Percentiles rank a stretch among this genome's conserved stretches.
These are phyloP conservation scores for Drosophila phalerata DNA, from an alignment of 2,888 invertebrate genomes.

Conservation along the genomic window DNA sequence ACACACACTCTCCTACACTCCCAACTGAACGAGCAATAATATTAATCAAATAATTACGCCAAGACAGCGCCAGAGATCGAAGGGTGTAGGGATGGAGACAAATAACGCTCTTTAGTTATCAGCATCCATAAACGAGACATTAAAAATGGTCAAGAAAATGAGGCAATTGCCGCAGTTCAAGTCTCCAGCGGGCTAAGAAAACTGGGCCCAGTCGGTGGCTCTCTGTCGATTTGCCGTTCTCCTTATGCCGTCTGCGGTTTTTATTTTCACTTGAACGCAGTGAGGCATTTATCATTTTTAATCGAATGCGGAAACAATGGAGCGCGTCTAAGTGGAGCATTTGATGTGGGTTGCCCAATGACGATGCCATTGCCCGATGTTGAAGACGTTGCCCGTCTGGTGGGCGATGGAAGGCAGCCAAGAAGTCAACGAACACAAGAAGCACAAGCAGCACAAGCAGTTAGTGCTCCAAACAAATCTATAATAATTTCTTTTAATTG, in stretches of 20 bases:
- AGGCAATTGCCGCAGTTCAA: slow-evolving; percentile 29
- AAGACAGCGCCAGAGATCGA: slow-evolving; percentile 31
- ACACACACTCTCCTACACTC: slow-evolving; percentile 14
- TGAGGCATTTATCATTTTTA: slow-evolving; percentile 79
- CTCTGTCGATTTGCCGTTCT: background rate
- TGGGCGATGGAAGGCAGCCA: slow-evolving; percentile 62
- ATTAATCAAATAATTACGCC: slow-evolving; percentile 79
- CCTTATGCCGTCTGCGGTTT: slow-evolving; percentile 17
- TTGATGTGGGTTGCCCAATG: slow-evolving; percentile 55
- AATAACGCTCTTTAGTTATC: slow-evolving; percentile 66
- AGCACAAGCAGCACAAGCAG: slow-evolving; percentile 40
- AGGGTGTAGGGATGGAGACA: slow-evolving; percentile 10
- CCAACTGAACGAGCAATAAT: slow-evolving; percentile 67
- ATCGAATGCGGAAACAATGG: slow-evolving; percentile 82
- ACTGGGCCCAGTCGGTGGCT: slow-evolving; percentile 42
- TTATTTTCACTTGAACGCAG: slow-evolving; percentile 74
- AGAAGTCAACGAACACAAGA: slow-evolving; percentile 57
- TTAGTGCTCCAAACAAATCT: slow-evolving; percentile 68
- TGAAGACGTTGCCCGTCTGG: slow-evolving; percentile 30
- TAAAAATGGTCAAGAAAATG: slow-evolving; percentile 70
- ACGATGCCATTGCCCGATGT: slow-evolving; percentile 25
- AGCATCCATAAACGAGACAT: slow-evolving; percentile 73
- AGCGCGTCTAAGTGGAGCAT: slow-evolving; percentile 81
- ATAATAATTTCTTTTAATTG: slow-evolving; percentile 79
- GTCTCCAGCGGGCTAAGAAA: slow-evolving; percentile 30